A percentile compares a stretch with the other conserved stretches of the same genome.
phyloP scores from a whole-genome alignment of 2,888 invertebrate species.

The Tenthredo notha region DNA sequence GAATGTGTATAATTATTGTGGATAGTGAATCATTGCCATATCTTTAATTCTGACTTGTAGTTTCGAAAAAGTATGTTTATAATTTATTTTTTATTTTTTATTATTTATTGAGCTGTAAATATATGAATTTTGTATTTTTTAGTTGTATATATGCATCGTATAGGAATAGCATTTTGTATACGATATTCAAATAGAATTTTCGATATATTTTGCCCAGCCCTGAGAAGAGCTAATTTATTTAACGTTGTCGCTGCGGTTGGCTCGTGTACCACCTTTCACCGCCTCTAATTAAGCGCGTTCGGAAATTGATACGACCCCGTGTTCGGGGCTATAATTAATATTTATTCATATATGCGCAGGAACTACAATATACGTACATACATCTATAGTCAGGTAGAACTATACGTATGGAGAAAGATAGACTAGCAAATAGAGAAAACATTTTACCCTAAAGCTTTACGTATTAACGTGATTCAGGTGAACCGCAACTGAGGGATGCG shows the following conservation, averaged over 20 bases:
- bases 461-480: neutral
- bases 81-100: neutral
- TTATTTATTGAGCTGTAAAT: neutral
- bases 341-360: constrained; percentile 26
- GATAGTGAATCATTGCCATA: neutral
- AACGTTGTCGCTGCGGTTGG: constrained; percentile 34
- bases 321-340: constrained; percentile 39
- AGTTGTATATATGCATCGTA: neutral
- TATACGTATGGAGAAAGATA: neutral
- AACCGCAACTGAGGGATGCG: neutral
- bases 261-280: constrained; percentile 43
- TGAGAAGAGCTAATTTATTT: constrained; percentile 37
- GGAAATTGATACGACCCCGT: constrained; percentile 46
- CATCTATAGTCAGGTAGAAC: neutral
- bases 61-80: neutral
- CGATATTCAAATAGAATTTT: neutral
- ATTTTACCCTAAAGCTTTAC: neutral
- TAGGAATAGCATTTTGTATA: neutral
- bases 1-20: neutral
- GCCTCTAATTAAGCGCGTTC: constrained; percentile 49
- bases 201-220: neutral
- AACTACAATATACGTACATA: constrained; percentile 5
- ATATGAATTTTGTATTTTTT: neutral
- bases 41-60: neutral
- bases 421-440: neutral